Conservation (phyloP, 2,888 invertebrate genomes). For the Acanthacorydalis orientalis region DNA sequence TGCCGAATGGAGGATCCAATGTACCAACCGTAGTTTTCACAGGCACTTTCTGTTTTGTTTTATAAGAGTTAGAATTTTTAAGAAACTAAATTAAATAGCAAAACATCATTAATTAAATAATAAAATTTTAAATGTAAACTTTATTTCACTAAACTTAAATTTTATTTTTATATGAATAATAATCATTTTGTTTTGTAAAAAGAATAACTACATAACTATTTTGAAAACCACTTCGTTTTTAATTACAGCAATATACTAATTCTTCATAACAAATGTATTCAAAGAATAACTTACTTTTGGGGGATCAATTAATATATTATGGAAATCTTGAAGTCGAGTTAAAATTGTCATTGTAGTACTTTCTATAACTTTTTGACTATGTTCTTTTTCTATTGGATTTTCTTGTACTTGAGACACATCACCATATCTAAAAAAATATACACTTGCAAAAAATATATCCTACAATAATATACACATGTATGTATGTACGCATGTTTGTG, state of each 20-base stretch:
- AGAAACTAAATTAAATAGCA: not conserved
- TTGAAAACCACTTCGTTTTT: no score
- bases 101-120: conserved; percentile 2
- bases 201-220: no score
- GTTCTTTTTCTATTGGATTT: conserved; percentile 32
- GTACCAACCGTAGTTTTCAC: conserved; percentile 53
- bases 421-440: no score
- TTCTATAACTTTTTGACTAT: conserved; percentile 38
- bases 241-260: no score
- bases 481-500: no score
- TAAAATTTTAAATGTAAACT: not conserved
- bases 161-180: not conserved
- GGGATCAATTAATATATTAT: conserved; percentile 48
- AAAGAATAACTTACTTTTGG: conserved; percentile 37
- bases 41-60: conserved; percentile 33
- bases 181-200: not conserved
- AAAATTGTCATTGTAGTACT: conserved; percentile 45
- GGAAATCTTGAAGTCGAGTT: conserved; percentile 51
- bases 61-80: no score
- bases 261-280: no score
- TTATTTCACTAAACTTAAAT: not conserved
- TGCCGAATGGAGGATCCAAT: conserved; percentile 60
- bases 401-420: conserved; percentile 16
- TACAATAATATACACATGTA: no score
- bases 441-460: no score